Evolutionary conservation across 2,888 invertebrate species (phyloP).

Genomic region (Drosophila setosimentum): DNA sequence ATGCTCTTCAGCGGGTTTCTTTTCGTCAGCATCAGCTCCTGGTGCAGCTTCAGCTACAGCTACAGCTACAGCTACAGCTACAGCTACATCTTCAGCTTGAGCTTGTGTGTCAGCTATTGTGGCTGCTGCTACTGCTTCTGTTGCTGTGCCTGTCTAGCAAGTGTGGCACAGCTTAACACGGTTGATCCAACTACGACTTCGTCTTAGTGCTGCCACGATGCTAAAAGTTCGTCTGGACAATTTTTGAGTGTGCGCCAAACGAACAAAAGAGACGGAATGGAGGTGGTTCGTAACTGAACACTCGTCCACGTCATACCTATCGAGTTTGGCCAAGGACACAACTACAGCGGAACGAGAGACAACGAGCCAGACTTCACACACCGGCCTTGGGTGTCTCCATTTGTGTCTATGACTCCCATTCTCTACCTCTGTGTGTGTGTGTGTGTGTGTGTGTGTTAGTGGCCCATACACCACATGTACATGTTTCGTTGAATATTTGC

Average conservation of each 20-base stretch:
- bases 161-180: conserved; percentile 36
- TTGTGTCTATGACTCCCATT: neutral
- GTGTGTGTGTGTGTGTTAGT: no score
- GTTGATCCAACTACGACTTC: conserved; percentile 21
- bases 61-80: neutral
- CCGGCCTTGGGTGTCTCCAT: conserved; percentile 18
- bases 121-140: neutral
- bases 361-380: conserved; percentile 28
- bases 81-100: conserved; percentile 2
- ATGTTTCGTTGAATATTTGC: conserved; percentile 54
- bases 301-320: conserved; percentile 62
- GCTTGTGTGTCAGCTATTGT: conserved; percentile 3
- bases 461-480: no score
- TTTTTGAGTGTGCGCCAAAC: conserved; percentile 28
- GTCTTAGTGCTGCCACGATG: conserved; percentile 22
- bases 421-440: neutral
- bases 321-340: conserved; percentile 42
- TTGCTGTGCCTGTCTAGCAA: conserved; percentile 17
- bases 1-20: conserved; percentile 50
- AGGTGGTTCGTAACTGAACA: neutral
- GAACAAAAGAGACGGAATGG: neutral
- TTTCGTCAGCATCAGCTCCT: conserved; percentile 9
- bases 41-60: conserved; percentile 12
- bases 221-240: conserved; percentile 43
- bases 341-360: conserved; percentile 47